Evolutionary conservation across 2,888 invertebrate species (phyloP).

Genomic region (Drosophila tripunctata): DNA sequence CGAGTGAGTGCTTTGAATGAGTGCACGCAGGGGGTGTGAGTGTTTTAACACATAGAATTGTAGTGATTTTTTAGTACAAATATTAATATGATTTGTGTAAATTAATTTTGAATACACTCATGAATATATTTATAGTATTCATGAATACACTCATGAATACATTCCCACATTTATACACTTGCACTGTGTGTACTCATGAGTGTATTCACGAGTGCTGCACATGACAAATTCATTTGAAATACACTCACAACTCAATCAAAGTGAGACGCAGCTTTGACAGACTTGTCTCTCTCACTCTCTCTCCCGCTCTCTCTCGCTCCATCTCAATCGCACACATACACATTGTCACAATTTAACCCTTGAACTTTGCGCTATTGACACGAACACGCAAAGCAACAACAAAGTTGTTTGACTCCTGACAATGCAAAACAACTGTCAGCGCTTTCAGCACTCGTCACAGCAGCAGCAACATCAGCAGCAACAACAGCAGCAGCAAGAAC

Average conservation of each 20-base stretch:
- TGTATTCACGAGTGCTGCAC: conserved; percentile 7
- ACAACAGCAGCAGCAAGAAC: conserved; percentile 15
- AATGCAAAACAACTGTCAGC: conserved; percentile 75
- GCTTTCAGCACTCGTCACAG: conserved; percentile 20
- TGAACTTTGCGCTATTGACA: conserved; percentile 75
- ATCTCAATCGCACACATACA: conserved; percentile 7
- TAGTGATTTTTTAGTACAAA: background rate
- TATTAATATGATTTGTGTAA: too few relatives aligned
- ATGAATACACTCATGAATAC: background rate
- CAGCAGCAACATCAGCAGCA: conserved; percentile 20
- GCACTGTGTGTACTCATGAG: conserved; percentile 15
- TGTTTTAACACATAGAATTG: background rate
- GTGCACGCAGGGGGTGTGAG: conserved; percentile 18
- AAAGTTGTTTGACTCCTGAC: conserved; percentile 76
- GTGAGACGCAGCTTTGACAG: conserved; percentile 26
- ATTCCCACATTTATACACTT: background rate
- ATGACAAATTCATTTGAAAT: background rate
- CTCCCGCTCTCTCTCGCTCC: too few relatives aligned
- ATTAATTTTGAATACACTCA: conserved; percentile 10
- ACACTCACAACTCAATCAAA: conserved; percentile 35
- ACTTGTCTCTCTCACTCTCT: conserved; percentile 19
- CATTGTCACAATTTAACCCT: conserved; percentile 66
- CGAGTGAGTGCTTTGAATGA: conserved; percentile 33
- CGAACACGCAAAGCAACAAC: conserved; percentile 22
- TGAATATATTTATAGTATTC: background rate